These are phyloP conservation scores for Erythrolamprus reginae DNA, from an alignment of 2,113 vertebrate species.

Conservation along the genomic window DNA sequence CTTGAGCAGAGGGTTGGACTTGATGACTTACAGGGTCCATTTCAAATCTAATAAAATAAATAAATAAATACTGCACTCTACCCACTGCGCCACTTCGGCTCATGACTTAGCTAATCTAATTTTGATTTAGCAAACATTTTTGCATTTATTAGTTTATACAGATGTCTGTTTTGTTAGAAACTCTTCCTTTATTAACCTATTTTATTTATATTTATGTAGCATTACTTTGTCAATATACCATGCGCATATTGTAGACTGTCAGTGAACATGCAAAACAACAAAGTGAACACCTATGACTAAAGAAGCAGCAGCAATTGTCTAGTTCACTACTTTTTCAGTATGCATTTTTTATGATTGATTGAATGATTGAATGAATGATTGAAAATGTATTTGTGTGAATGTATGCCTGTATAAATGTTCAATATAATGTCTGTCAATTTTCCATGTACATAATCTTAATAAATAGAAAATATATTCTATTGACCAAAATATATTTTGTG, in stretches of 20 bases:
- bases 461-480: conserved; percentile 35
- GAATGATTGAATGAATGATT: too few relatives aligned
- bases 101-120: neutral
- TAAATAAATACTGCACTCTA: too few relatives aligned
- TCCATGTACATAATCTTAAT: conserved; percentile 33
- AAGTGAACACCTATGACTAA: neutral
- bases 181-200: neutral
- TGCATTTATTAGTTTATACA: neutral
- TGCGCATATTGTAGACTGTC: neutral
- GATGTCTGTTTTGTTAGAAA: neutral
- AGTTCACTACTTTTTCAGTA: neutral
- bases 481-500: neutral
- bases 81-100: too few relatives aligned
- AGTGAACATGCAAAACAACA: neutral
- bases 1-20: too few relatives aligned
- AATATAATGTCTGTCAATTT: conserved; percentile 20
- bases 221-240: neutral
- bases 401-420: neutral
- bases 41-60: too few relatives aligned
- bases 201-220: neutral
- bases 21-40: too few relatives aligned
- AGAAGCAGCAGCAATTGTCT: neutral
- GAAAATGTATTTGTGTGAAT: neutral
- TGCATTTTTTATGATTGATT: neutral
- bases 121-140: neutral